These are phyloP conservation scores for Luidia sarsii DNA, from an alignment of 53 echinoderm and acorn worm species.

Conservation along the genomic window DNA sequence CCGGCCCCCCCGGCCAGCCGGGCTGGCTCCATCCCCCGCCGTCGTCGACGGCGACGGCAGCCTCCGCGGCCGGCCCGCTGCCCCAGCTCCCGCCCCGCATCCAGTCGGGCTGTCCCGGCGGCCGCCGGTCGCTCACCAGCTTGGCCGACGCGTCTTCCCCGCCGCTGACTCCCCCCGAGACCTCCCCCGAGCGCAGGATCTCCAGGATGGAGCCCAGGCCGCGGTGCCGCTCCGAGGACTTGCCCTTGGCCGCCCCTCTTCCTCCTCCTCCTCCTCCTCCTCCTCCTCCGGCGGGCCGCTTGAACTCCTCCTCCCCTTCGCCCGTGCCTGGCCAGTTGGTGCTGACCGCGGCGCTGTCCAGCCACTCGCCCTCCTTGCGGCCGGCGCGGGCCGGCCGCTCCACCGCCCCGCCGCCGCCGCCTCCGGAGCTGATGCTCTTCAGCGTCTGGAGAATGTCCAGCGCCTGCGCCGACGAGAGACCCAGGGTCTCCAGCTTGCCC, in stretches of 20 bases:
- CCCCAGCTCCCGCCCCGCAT: too few relatives aligned
- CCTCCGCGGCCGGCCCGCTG: too few relatives aligned
- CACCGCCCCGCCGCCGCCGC: not conserved
- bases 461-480: constrained; percentile 30
- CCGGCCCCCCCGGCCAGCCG: not conserved
- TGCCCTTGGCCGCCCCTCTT: not conserved
- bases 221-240: not conserved
- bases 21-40: not conserved
- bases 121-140: too few relatives aligned
- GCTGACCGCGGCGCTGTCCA: constrained; percentile 10
- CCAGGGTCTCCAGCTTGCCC: constrained; percentile 8
- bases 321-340: constrained; percentile 42
- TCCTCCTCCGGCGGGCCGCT: not conserved
- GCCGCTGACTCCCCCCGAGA: not conserved
- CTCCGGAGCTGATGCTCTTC: constrained; percentile 15
- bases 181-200: not conserved
- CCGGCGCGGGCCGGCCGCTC: not conserved
- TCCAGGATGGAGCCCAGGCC: not conserved
- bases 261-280: not conserved
- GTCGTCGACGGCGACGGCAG: too few relatives aligned
- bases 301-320: not conserved
- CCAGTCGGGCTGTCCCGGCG: too few relatives aligned
- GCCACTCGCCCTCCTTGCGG: not conserved
- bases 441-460: constrained; percentile 40
- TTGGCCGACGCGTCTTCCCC: not conserved